Evolutionary conservation across 2,888 invertebrate genomes (phyloP).

Genomic region (Boloria euphrosyne): DNA sequence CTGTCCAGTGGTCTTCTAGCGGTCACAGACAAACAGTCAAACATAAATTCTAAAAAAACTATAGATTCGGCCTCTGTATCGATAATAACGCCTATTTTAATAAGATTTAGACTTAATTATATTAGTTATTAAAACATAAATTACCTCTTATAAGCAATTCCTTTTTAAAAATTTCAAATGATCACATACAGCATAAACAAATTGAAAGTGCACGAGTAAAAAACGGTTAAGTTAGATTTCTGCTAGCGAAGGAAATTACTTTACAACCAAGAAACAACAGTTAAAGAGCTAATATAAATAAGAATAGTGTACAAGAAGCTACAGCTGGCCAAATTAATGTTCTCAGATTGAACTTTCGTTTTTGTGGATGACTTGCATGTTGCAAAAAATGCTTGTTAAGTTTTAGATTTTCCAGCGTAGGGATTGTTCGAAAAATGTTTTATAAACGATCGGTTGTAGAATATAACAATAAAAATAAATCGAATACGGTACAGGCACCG

Average conservation of each 20-base stretch:
- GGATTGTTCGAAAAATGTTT: slow-evolving; percentile 11
- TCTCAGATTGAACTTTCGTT: slow-evolving; percentile 39
- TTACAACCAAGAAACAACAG: slow-evolving; percentile 12
- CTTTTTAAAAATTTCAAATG: no score
- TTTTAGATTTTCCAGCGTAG: slow-evolving; percentile 25
- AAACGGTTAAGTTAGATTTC: no score
- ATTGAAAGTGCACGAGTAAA: no score
- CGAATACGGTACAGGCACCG: not conserved
- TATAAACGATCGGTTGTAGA: slow-evolving; percentile 11
- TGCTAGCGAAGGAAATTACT: not conserved
- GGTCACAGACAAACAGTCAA: no score
- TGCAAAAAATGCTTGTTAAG: slow-evolving; percentile 33
- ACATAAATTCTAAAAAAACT: no score
- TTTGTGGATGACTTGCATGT: slow-evolving; percentile 40
- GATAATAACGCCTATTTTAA: no score
- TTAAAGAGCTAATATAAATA: not conserved
- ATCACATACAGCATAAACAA: no score
- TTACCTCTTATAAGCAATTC: no score
- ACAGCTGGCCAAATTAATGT: slow-evolving; percentile 36
- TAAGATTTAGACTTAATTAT: no score
- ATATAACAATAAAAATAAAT: slow-evolving; percentile 6
- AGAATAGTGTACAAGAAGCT: slow-evolving; percentile 26
- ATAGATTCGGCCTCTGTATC: no score
- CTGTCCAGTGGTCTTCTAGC: no score
- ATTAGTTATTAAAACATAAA: no score